phyloP scores from a whole-genome alignment of 2,113 vertebrate species.

The Colistium nudipinnis region DNA sequence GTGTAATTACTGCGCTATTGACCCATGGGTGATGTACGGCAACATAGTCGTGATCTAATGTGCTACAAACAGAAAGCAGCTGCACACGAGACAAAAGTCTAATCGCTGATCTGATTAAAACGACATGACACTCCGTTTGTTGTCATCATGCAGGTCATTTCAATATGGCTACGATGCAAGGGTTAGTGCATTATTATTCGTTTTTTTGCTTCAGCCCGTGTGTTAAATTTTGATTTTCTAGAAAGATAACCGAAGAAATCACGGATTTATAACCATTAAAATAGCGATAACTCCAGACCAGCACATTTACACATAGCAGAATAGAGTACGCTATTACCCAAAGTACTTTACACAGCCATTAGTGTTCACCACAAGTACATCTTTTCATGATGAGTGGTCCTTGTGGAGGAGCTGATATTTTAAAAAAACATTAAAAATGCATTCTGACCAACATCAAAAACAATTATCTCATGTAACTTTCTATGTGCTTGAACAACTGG shows the following conservation, averaged over 20 bases:
- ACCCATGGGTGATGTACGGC: constrained; percentile 65
- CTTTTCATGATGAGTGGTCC: constrained; percentile 5
- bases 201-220: neutral
- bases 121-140: constrained; percentile 2
- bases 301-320: neutral
- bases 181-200: neutral
- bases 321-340: constrained; percentile 6
- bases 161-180: neutral
- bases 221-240: neutral
- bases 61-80: constrained; percentile 51
- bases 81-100: constrained; percentile 61
- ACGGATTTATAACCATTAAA: constrained; percentile 20
- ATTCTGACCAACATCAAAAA: neutral
- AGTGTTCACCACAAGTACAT: constrained; percentile 20
- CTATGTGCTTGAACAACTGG: neutral
- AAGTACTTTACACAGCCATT: constrained; percentile 23
- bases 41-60: constrained; percentile 47
- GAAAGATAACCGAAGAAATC: neutral
- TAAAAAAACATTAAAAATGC: neutral
- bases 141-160: constrained; percentile 11
- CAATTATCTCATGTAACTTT: neutral
- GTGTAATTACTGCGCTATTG: constrained; percentile 69
- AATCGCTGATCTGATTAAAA: constrained; percentile 36
- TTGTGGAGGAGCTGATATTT: neutral
- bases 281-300: neutral